Conservation (phyloP, 2,888 invertebrate species). For the Philereme transversata region DNA sequence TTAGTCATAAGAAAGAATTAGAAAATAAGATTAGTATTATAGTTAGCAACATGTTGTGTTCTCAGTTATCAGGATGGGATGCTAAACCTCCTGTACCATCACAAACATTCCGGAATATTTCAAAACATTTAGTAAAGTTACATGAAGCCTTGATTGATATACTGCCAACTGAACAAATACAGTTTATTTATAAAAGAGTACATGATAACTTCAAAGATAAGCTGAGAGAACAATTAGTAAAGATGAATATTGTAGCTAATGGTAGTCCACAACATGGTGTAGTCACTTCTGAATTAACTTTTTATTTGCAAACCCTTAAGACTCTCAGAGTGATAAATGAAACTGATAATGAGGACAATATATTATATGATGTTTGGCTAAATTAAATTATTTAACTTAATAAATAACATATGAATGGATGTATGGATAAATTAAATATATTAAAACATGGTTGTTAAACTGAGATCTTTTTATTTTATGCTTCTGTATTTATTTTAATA, state of each 20-base stretch:
- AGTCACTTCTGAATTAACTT: slow-evolving; percentile 95
- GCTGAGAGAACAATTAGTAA: slow-evolving; percentile 91
- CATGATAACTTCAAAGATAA: slow-evolving; percentile 94
- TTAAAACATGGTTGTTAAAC: slow-evolving; percentile 20
- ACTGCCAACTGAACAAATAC: slow-evolving; percentile 91
- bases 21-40: slow-evolving; percentile 95
- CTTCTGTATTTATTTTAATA: slow-evolving; percentile 9
- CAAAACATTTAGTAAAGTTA: slow-evolving; percentile 94
- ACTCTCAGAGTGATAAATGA: slow-evolving; percentile 90
- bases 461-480: slow-evolving; percentile 38
- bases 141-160: slow-evolving; percentile 95
- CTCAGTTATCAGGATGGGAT: slow-evolving; percentile 94
- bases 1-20: slow-evolving; percentile 96
- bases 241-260: slow-evolving; percentile 95
- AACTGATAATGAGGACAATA: slow-evolving; percentile 89
- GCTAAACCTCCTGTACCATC: slow-evolving; percentile 98
- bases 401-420: slow-evolving; percentile 19
- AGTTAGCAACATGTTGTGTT: slow-evolving; percentile 92
- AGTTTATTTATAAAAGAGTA: slow-evolving; percentile 89
- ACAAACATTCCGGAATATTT: slow-evolving; percentile 93
- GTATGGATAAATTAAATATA: slow-evolving; percentile 12
- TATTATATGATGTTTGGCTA: slow-evolving; percentile 93
- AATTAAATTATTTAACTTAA: slow-evolving; percentile 66
- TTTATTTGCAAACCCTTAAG: slow-evolving; percentile 94
- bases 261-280: slow-evolving; percentile 98